Conservation (phyloP, 2,888 invertebrate species). For the Rhabditoides inermis region DNA sequence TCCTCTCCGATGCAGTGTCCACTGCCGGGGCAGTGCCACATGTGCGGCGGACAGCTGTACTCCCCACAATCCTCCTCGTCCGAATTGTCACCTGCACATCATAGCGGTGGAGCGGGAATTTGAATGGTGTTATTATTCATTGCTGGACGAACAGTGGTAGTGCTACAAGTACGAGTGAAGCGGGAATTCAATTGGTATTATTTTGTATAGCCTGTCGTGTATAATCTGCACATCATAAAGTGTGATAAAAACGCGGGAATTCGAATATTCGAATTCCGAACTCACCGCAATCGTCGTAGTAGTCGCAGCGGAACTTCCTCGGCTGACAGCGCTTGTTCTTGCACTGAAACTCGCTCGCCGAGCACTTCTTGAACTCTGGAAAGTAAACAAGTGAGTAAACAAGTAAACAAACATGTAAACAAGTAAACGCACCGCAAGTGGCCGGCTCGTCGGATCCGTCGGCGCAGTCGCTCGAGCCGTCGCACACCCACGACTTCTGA, state of each 20-base stretch:
- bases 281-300: constrained; percentile 74
- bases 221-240: too few relatives aligned
- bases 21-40: constrained; percentile 43
- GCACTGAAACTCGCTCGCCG: constrained; percentile 51
- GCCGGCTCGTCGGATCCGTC: constrained; percentile 63
- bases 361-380: constrained; percentile 49
- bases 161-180: not conserved
- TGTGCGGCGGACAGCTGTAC: constrained; percentile 47
- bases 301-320: constrained; percentile 56
- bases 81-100: constrained; percentile 68
- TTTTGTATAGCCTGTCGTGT: too few relatives aligned
- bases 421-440: constrained; percentile 29
- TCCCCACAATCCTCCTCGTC: constrained; percentile 60
- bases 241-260: not conserved
- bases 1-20: constrained; percentile 86
- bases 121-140: too few relatives aligned
- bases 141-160: too few relatives aligned
- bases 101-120: too few relatives aligned
- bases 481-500: constrained; percentile 55
- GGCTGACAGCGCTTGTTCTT: constrained; percentile 53
- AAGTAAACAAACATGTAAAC: not conserved
- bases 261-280: not conserved
- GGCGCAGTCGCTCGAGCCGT: constrained; percentile 69
- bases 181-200: too few relatives aligned
- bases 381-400: constrained; percentile 4